Evolutionary conservation across 2,113 vertebrate genomes (phyloP), one percentile per base, ranked within the genome.

Genomic region (Paradisaea rubra): DNA sequence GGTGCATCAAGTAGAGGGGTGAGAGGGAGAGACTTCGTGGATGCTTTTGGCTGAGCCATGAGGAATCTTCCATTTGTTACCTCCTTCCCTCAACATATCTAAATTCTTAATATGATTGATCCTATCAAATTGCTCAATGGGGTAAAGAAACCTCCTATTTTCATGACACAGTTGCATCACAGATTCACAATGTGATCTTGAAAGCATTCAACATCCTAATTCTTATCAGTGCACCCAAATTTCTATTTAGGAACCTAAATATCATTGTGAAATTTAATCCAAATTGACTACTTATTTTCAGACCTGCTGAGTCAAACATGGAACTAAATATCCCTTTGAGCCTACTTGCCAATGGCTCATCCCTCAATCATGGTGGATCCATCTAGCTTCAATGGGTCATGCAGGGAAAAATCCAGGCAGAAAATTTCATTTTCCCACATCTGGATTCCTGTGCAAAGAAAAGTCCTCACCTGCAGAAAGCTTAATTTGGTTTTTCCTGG

Each of bases 301-400:
- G 49, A 76, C 11, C 11, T 64, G 10, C 28, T 68, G 9, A 71
- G 18, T 33, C 42, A 81, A 88, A 71, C 20, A 64, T 19, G 16
- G 28, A 66, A 47, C 13, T 25, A 86, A 88, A 76, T 21, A 39
- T 11, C 9, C 25, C 14, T 68, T 54, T 82, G 33, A 86, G 23
- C 30, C 57, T 80, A 41, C 7, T 9, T 11, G 13, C 24, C 37
- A 10, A 33, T 45, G 12, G 18, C 12, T 85, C 11, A 64, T 44
- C 13, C 53, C 10, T 80, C 37, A 28, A 0, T 30, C 0, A 0
- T 11, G 20, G 22, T 35, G 5, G 28, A 86, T 53, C 20, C 52
- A 68, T 39, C 41, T 27, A 37, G 5, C 6, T 64, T 30, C 64
- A 77, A 7, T 15, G 16, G 6, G 14, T 11, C 24, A 39, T 8